Base-by-base conservation (phyloP, 2,113 vertebrate genomes). In the Peucedramus taeniatus region DNA sequence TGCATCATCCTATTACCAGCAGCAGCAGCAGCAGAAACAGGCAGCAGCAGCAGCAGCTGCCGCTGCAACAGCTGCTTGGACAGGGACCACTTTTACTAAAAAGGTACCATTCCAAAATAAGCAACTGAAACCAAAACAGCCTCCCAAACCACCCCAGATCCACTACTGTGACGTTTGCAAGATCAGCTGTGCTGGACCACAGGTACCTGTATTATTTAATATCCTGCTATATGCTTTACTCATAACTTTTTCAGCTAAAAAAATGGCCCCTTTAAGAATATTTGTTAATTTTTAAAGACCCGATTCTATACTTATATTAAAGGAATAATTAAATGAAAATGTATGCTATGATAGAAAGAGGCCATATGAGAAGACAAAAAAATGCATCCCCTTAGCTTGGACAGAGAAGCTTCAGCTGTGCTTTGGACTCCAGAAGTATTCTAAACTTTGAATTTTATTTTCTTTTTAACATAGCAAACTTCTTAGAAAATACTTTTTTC, bases 131-230 rank as follows among this genome's bases (percentile, higher is more conserved):
- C 99, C 99, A 95, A 99, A 99, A 77, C 99, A 99, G 94, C 99
- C 99, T 27, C 99, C 99, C 61, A 99, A 99, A 96, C 99, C 99
- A 3, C 99, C 99, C 47, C 99, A 99, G 98, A 99, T 99, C 97
- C 99, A 99, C 97, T 99, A 99, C 96, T 99, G 99, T 96, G 99
- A 99, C 9, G 99, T 99, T 92, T 99, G 99, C 96, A 99, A 99
- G 98, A 99, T 99, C 98, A 99, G 99, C 97, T 99, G 99, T 97
- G 99, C 99, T 61, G 99, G 99, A 94, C 99, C 99, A 28, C 99
- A 83, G 79, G 79, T 82, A 82, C 35, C 35, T 59, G 53, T 59
- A n/a, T 82, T 70, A 70, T 82, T 18, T 82, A 70, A 87, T 91
- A 82, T 60, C 64, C 35, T 65, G 24, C 31, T 83, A 33, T 63